A percentile compares a stretch with the other conserved stretches of the same genome.
Conservation (phyloP, 2,113 vertebrate species). For the Nannospalax galili region DNA sequence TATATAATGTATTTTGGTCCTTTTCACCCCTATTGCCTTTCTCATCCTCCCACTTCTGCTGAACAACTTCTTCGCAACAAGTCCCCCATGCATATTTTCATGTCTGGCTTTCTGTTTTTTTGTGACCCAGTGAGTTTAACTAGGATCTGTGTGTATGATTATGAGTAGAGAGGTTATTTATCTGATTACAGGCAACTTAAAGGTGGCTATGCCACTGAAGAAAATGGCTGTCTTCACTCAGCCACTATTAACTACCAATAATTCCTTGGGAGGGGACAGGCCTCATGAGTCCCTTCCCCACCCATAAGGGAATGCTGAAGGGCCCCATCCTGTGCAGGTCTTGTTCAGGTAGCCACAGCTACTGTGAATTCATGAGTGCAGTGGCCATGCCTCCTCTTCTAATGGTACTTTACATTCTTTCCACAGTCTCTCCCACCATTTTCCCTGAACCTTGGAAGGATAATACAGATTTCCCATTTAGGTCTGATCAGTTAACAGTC, state of each 20-base stretch:
- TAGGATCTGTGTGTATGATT: background rate
- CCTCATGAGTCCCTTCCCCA: background rate
- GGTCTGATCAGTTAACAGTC: background rate
- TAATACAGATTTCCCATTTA: background rate
- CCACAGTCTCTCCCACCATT: background rate
- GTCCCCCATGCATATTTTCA: background rate
- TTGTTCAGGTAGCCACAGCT: background rate
- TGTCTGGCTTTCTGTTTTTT: background rate
- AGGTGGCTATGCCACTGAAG: background rate
- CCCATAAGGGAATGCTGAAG: background rate
- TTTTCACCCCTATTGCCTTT: background rate
- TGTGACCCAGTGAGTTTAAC: background rate
- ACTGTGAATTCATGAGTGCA: background rate
- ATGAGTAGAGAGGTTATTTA: background rate
- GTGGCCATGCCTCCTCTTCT: background rate
- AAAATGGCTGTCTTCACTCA: background rate
- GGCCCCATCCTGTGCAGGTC: background rate
- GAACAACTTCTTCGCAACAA: background rate
- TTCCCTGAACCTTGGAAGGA: background rate
- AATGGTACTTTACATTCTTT: background rate
- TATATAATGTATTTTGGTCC: background rate
- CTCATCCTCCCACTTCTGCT: background rate
- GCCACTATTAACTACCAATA: background rate
- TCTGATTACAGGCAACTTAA: background rate
- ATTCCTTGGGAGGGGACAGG: background rate